Base-by-base conservation (phyloP, 2,888 invertebrate genomes). In the Mechanitis mazaeus region DNA sequence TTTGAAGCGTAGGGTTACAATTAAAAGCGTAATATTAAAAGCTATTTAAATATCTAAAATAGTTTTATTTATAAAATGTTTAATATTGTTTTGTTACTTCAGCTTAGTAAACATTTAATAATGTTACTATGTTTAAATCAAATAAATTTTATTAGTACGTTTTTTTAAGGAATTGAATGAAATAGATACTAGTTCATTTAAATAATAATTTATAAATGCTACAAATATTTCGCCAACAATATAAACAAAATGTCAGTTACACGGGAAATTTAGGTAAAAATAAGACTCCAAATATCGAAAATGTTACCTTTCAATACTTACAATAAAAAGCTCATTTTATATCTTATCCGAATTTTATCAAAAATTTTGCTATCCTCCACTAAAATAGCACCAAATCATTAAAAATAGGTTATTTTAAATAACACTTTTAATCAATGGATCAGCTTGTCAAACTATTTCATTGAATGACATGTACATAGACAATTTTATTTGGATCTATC, bases 281-380 rank as follows among this genome's bases (percentile, higher is more conserved):
- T 87, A 87, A 20, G 85, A 80, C 63, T 71, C 69, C 71, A 66
- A 68, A 70, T 67, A 67, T 63, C 9, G 56, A 45, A 60, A 47
- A 56, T 45, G 59, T 20, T 9, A 54, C 1, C 33, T 54, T 55
- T 54, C 42, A 58, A 64, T 85, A 92, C 93, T 93, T 81, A 93
- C 93, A 93, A 93, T 75, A 93, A 85, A 84, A 93, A 93, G 85
- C 93, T 93, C 92, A 92, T 92, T 76, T 82, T 91, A 75, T 60
- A 68, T 65, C 68, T 68, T 69, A 68, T 66, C 55, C 72, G 69
- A 67, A 69, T 68, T 70, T 64, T 70, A 69, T 69, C 60, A 71
- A 70, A 72, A 68, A 64, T 64, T 71, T 67, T 71, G 72, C 47
- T 72, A 72, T 70, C 68, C 66, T 74, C 65, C 70, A 72, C 67